Evolutionary conservation across 2,113 vertebrate genomes (phyloP), one percentile per base, ranked within the genome.

Genomic region (Drymodes brunneopygia): DNA sequence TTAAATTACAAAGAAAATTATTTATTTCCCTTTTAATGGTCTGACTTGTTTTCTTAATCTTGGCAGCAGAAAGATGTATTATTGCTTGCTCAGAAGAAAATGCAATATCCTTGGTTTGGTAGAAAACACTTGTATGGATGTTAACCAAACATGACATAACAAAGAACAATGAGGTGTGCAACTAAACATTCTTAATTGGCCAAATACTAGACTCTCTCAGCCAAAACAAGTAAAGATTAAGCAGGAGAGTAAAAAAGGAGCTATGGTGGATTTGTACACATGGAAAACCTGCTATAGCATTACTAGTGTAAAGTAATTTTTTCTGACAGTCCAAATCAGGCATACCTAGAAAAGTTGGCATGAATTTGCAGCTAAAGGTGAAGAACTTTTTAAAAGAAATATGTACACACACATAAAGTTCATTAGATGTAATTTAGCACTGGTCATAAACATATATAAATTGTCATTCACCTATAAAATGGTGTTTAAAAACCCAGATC

Each of bases 61-160:
- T 92, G 85, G 24, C 15, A 67, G 70, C 36, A 85, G 33, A 61
- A 81, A 73, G 33, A 67, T 18, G 8, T 61, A 36, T 7, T 72
- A 18, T 66, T 67, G 24, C 72, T 92, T 92, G 40, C 29, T 69
- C 24, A 85, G 85, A 86, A 93, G 64, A 95, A 90, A 95, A 93
- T 25, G 11, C 72, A 36, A 86, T 92, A 47, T 50, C 61, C 71
- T 81, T 44, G 54, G 23, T 94, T 71, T 3, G 33, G 36, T n/a
- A 66, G 58, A 95, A 92, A 51, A 90, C 31, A 44, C 29, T 70
- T 38, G 20, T 73, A 67, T 1, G 33, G 44, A 81, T 77, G 66
- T 95, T 81, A 90, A 83, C 31, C 53, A 83, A 92, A 80, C 25
- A 67, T 10, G 64, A 31, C 27, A 90, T 85, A 79, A 78, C 85